Percentiles rank a stretch among this genome's conserved stretches.
Evolutionary conservation across 2,113 vertebrate genomes (phyloP).

Genomic region (Corythaixoides concolor): DNA sequence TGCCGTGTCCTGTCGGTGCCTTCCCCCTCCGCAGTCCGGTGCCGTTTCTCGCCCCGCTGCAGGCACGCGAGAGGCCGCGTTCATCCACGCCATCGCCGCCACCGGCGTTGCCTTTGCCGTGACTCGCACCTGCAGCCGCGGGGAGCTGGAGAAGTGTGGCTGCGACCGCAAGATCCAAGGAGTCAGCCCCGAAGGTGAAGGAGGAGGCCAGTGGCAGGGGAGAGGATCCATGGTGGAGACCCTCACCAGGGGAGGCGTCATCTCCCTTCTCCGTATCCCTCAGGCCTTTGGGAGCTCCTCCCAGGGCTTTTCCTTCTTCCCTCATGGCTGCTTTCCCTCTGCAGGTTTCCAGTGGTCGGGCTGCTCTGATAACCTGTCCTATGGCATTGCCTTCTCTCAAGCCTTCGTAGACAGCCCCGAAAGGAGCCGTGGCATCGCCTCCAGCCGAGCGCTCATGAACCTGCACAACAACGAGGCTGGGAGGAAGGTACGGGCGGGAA

Average conservation of each 20-base stretch:
- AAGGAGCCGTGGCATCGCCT: constrained; percentile 70
- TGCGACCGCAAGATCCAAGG: constrained; percentile 77
- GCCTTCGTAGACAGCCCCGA: constrained; percentile 79
- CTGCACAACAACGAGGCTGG: constrained; percentile 80
- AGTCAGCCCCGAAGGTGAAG: constrained; percentile 77
- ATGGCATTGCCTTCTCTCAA: constrained; percentile 80
- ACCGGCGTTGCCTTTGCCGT: constrained; percentile 75
- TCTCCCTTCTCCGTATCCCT: background rate
- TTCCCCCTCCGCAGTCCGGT: background rate
- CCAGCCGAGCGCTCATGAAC: constrained; percentile 75
- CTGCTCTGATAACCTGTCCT: constrained; percentile 81
- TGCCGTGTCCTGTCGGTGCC: fast-evolving
- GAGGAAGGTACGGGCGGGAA: constrained; percentile 68
- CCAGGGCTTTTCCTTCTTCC: background rate
- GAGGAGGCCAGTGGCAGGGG: background rate
- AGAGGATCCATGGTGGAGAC: background rate
- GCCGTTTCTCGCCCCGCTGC: background rate
- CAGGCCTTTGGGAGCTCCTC: background rate
- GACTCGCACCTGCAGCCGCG: constrained; percentile 74
- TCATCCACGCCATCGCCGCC: constrained; percentile 73
- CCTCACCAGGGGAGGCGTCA: background rate
- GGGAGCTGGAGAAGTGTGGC: constrained; percentile 81
- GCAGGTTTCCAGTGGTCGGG: constrained; percentile 82
- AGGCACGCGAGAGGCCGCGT: constrained; percentile 78
- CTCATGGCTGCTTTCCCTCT: background rate